These are phyloP conservation scores for Papilio xuthus DNA, from an alignment of 1,140 invertebrate genomes.

Conservation along the genomic window DNA sequence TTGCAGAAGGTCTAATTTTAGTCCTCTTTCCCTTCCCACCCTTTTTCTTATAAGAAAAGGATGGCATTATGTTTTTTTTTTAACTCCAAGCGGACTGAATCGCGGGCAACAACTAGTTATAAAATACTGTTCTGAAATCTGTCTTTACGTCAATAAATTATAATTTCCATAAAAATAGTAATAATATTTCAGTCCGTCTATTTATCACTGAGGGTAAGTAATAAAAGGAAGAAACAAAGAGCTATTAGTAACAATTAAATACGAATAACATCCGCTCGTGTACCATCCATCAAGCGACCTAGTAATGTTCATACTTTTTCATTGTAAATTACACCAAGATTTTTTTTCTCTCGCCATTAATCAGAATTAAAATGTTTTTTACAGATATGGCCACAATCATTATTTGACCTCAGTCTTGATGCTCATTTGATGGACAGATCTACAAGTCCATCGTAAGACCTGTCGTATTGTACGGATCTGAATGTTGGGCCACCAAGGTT, in stretches of 20 bases:
- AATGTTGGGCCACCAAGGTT: too few species aligned
- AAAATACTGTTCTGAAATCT: too few species aligned
- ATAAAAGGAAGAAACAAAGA: conserved; percentile 20
- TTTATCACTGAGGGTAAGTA: neutral
- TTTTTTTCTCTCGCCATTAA: neutral
- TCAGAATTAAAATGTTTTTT: conserved; percentile 7
- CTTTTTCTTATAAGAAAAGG: too few species aligned
- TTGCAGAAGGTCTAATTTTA: too few species aligned
- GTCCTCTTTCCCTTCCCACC: too few species aligned
- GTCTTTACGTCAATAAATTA: neutral
- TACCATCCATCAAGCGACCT: neutral
- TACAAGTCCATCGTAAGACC: too few species aligned
- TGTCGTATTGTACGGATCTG: too few species aligned
- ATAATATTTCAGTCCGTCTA: neutral
- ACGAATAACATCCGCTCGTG: conserved; percentile 13
- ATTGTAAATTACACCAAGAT: neutral
- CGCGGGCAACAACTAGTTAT: too few species aligned
- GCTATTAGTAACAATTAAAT: conserved; percentile 20
- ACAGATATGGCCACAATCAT: neutral
- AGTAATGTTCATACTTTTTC: conserved; percentile 17
- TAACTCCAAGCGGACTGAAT: too few species aligned
- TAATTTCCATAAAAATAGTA: neutral
- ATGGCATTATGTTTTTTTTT: too few species aligned
- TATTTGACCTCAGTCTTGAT: neutral
- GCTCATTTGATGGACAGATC: too few species aligned